phyloP scores from a whole-genome alignment of 2,797 vertebrate genomes.

The Gallinago solitaria region DNA sequence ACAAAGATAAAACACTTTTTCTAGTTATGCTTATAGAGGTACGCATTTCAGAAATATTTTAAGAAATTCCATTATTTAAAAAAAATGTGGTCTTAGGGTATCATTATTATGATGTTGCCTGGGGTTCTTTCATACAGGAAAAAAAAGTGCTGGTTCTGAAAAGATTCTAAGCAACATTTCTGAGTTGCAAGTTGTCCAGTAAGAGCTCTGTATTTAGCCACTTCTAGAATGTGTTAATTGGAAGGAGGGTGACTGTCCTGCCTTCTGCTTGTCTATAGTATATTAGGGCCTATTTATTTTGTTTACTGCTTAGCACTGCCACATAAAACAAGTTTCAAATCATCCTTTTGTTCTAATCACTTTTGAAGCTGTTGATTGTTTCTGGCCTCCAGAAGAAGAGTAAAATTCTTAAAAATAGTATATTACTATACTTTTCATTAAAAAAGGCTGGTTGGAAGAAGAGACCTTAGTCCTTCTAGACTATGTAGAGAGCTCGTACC shows the following conservation, averaged over 20 bases:
- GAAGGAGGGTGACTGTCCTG: background rate
- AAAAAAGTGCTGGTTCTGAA: background rate
- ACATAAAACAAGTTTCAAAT: background rate
- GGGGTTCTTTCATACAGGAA: background rate
- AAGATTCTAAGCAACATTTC: background rate
- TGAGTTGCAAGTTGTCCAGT: background rate
- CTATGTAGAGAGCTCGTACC: background rate
- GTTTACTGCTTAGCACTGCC: background rate
- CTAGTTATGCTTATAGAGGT: background rate
- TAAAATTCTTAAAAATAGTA: background rate
- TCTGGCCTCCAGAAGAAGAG: background rate
- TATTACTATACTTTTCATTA: background rate
- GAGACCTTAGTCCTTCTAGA: background rate
- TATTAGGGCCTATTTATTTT: background rate
- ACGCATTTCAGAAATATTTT: background rate
- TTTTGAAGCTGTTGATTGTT: background rate
- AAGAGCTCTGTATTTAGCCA: background rate
- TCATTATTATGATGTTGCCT: background rate
- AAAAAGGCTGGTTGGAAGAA: background rate
- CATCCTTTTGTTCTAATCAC: background rate
- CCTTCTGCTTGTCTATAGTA: background rate
- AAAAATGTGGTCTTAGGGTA: background rate
- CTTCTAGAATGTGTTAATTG: background rate
- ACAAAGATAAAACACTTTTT: background rate
- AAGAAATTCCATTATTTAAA: background rate